Percentiles rank a stretch among this genome's conserved stretches.
Evolutionary conservation across 2,113 vertebrate genomes (phyloP).

Genomic region (Pleuronectes platessa): DNA sequence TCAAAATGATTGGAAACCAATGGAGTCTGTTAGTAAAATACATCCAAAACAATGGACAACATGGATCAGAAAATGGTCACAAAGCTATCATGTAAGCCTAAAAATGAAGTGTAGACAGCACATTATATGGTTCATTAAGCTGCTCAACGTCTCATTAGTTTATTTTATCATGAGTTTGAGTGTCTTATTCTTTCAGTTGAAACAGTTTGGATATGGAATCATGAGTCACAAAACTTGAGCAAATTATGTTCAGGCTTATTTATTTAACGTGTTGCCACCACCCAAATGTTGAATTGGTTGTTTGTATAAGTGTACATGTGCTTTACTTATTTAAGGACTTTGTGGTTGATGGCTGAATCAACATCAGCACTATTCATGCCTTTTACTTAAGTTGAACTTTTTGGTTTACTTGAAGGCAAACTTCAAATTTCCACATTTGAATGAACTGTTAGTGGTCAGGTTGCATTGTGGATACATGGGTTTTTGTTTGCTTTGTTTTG

Average conservation of each 20-base stretch:
- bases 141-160: background rate
- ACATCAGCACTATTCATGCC: background rate
- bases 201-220: background rate
- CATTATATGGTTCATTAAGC: conserved; percentile 1
- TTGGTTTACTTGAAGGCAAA: background rate
- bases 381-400: background rate
- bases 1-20: background rate
- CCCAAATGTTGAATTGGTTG: background rate
- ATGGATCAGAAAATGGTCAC: too few relatives aligned
- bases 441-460: background rate
- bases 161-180: too few relatives aligned
- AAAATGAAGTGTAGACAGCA: background rate
- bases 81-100: background rate
- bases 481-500: background rate
- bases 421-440: background rate
- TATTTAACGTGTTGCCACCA: conserved; percentile 1
- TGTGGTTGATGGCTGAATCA: background rate
- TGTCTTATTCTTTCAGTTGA: conserved; percentile 1
- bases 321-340: background rate
- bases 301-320: background rate
- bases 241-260: background rate
- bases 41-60: background rate
- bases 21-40: background rate
- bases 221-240: background rate
- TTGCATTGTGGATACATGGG: background rate